phyloP scores from a whole-genome alignment of 2,113 vertebrate genomes.

The Dasyornis broadbenti region DNA sequence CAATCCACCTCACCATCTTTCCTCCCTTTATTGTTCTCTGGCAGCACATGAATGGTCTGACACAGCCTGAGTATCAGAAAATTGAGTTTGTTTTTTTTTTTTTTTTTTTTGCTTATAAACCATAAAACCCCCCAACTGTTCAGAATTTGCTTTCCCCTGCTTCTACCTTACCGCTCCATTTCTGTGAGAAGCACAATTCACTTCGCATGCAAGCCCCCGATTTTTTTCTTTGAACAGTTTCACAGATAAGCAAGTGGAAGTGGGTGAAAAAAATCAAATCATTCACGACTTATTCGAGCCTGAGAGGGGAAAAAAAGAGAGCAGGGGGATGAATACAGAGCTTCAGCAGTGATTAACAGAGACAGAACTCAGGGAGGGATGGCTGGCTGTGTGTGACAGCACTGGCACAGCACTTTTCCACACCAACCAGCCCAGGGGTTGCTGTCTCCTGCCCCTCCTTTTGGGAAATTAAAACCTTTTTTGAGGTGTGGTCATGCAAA shows the following conservation, averaged over 20 bases:
- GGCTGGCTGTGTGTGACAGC: background rate
- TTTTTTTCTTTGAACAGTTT: background rate
- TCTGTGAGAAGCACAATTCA: background rate
- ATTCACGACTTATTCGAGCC: background rate
- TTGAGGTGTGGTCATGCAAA: accelerated
- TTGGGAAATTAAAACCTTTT: background rate
- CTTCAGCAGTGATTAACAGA: background rate
- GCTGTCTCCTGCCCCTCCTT: background rate
- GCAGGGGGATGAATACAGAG: background rate
- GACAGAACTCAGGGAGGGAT: background rate
- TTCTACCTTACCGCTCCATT: background rate
- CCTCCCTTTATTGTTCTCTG: background rate
- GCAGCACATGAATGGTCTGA: background rate
- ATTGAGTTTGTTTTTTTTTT: background rate
- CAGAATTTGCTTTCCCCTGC: background rate
- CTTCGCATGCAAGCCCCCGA: background rate
- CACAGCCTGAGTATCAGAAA: background rate
- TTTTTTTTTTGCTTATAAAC: background rate
- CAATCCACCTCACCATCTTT: background rate
- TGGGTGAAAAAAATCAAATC: background rate
- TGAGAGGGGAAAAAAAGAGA: background rate
- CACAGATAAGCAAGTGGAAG: background rate
- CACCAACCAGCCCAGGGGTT: background rate
- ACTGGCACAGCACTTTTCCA: background rate
- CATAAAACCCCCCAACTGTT: background rate